phyloP scores from a whole-genome alignment of 1,140 invertebrate genomes.

The Neotoxoptera formosana region DNA sequence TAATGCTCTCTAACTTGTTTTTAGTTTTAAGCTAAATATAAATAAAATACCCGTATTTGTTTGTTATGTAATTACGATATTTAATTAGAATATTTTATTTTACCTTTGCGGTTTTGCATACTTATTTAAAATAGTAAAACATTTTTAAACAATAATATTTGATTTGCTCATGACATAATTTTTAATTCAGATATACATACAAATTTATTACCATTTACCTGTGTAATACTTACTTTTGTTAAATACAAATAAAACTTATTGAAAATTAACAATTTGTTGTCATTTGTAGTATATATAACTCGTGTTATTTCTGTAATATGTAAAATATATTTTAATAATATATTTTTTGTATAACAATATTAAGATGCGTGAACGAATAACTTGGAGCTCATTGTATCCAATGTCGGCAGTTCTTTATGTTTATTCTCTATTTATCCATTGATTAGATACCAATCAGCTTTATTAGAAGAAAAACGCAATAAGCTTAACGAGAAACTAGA shows the following conservation, averaged over 20 bases:
- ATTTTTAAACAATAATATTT: not conserved
- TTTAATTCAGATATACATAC: not conserved
- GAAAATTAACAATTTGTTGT: slow-evolving; percentile 22
- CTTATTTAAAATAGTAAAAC: not conserved
- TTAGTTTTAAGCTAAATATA: not conserved
- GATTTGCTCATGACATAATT: not conserved
- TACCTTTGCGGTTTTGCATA: not conserved
- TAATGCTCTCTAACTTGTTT: slow-evolving; percentile 13
- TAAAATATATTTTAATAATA: not conserved
- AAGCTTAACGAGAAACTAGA: slow-evolving; percentile 76
- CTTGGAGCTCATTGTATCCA: not conserved
- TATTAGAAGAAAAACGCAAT: slow-evolving; percentile 74
- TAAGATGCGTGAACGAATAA: not conserved
- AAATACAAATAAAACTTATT: not conserved
- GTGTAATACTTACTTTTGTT: not conserved
- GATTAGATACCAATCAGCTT: slow-evolving; percentile 70
- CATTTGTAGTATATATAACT: not conserved
- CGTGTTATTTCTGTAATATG: not conserved
- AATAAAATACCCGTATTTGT: not conserved
- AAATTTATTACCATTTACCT: not conserved
- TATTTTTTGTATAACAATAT: not conserved
- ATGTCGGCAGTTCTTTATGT: not conserved
- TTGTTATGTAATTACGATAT: not conserved
- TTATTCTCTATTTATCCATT: slow-evolving; percentile 58
- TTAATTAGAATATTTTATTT: slow-evolving; percentile 22